phyloP scores from a whole-genome alignment of 2,797 vertebrate genomes.

The Ptychobarbus kaznakovi region DNA sequence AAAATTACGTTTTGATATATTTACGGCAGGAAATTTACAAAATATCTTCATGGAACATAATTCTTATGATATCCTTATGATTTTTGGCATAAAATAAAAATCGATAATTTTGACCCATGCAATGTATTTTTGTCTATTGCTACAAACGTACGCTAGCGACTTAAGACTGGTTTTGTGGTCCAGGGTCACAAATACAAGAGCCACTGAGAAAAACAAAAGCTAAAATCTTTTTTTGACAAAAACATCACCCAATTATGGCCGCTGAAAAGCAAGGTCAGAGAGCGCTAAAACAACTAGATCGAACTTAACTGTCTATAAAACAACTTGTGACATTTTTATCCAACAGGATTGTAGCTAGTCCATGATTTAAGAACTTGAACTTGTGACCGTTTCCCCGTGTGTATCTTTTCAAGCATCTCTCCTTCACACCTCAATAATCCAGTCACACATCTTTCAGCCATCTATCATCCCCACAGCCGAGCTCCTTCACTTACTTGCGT shows the following conservation, averaged over 20 bases:
- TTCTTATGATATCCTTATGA: no score
- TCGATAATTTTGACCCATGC: no score
- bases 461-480: conserved; percentile 1
- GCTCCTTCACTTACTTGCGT: conserved; percentile 87
- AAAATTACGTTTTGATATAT: no score
- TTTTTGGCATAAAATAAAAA: no score
- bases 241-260: neutral
- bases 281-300: neutral
- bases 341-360: neutral
- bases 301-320: neutral
- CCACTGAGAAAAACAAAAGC: neutral
- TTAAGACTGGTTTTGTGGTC: no score
- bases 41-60: no score
- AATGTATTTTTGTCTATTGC: no score
- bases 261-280: conserved; percentile 12
- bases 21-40: no score
- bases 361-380: conserved; percentile 16
- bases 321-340: neutral
- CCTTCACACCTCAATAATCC: neutral
- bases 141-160: no score
- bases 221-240: neutral
- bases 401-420: neutral
- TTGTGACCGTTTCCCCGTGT: neutral
- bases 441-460: neutral
- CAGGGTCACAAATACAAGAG: no score